These are phyloP conservation scores for Phymatocera aterrima DNA, from an alignment of 2,888 invertebrate species.

Conservation along the genomic window DNA sequence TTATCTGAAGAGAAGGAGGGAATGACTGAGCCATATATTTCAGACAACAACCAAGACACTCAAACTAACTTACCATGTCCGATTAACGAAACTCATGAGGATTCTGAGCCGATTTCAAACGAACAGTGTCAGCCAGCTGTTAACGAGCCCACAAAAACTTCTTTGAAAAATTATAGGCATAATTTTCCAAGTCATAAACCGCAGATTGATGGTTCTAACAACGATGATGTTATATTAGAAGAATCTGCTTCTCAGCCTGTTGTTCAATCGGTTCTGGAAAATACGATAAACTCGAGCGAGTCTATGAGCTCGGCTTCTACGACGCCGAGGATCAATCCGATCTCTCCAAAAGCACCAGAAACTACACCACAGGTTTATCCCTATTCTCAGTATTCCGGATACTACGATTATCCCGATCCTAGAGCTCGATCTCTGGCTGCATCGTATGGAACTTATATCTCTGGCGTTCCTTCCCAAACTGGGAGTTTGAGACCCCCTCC, in stretches of 20 bases:
- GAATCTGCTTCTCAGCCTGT: conserved; percentile 53
- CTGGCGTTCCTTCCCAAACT: conserved; percentile 62
- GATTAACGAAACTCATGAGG: conserved; percentile 27
- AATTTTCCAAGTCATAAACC: conserved; percentile 58
- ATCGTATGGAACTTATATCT: conserved; percentile 69
- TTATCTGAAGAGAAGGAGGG: conserved; percentile 58
- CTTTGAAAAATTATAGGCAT: conserved; percentile 60
- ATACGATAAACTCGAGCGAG: background rate
- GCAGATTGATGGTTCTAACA: conserved; percentile 55
- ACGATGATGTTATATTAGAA: conserved; percentile 64
- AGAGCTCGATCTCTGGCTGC: conserved; percentile 65
- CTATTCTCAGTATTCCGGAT: conserved; percentile 71
- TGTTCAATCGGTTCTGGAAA: conserved; percentile 10
- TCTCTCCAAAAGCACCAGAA: conserved; percentile 18
- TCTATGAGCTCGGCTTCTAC: conserved; percentile 1
- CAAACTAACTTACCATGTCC: conserved; percentile 58
- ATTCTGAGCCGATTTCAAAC: background rate
- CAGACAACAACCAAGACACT: conserved; percentile 54
- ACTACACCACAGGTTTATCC: conserved; percentile 66
- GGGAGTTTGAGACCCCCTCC: conserved; percentile 5
- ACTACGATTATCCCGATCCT: conserved; percentile 67
- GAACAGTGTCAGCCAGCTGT: conserved; percentile 55
- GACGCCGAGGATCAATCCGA: conserved; percentile 8
- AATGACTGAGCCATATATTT: conserved; percentile 56
- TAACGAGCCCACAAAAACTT: conserved; percentile 55